Conservation (phyloP, 2,797 vertebrate genomes). For the Danio jaintianensis region DNA sequence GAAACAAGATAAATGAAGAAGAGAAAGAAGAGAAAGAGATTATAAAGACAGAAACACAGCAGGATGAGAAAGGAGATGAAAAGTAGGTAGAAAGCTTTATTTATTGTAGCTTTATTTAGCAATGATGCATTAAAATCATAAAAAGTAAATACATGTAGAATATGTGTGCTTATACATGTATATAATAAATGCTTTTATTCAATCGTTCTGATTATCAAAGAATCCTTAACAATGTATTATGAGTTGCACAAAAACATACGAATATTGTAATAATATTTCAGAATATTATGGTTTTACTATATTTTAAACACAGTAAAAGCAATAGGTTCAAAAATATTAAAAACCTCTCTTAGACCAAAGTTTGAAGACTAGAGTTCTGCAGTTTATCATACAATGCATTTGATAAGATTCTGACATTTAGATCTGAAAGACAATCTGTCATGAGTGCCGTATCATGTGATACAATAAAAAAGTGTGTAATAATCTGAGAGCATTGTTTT, state of each 20-base stretch:
- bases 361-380: background rate
- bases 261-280: too few relatives aligned
- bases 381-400: background rate
- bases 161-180: background rate
- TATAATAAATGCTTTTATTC: background rate
- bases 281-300: background rate
- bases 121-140: background rate
- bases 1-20: conserved; percentile 55
- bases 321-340: background rate
- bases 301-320: background rate
- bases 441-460: background rate
- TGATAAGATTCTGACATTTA: background rate
- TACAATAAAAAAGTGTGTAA: conserved; percentile 7
- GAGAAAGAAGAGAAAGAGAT: conserved; percentile 21
- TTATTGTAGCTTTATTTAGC: background rate
- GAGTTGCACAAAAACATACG: too few relatives aligned
- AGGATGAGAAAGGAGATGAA: conserved; percentile 15
- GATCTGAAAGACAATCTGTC: background rate
- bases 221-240: too few relatives aligned
- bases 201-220: background rate
- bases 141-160: background rate
- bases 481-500: background rate
- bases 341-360: too few relatives aligned
- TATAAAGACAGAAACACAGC: conserved; percentile 58
- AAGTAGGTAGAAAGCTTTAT: background rate